Conservation (phyloP, 2,797 vertebrate genomes). For the Cercopithecus mitis region DNA sequence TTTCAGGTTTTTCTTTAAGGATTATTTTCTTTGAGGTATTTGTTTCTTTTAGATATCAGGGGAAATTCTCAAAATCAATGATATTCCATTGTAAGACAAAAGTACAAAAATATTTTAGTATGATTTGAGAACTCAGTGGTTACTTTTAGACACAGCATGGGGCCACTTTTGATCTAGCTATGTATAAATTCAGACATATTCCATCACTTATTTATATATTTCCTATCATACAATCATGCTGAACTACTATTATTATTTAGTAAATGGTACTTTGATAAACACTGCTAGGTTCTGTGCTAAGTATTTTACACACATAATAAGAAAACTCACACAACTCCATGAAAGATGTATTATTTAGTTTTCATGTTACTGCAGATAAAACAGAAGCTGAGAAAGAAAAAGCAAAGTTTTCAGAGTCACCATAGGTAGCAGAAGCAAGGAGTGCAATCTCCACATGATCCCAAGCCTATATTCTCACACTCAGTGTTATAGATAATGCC, state of each 20-base stretch:
- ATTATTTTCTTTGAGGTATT: conserved; percentile 60
- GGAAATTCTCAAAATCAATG: conserved; percentile 58
- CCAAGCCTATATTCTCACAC: not conserved
- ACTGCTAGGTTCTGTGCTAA: not conserved
- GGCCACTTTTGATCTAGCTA: not conserved
- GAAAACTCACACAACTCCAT: not conserved
- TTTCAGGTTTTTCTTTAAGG: conserved; percentile 41
- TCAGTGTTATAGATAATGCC: fast-evolving
- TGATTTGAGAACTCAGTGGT: not conserved
- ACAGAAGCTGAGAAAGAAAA: not conserved
- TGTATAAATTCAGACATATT: conserved; percentile 9
- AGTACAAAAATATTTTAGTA: conserved; percentile 12
- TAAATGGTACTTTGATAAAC: not conserved
- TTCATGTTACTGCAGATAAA: not conserved
- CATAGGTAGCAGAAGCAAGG: not conserved
- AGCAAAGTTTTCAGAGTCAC: not conserved
- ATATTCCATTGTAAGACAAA: conserved; percentile 47
- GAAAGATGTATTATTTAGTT: not conserved
- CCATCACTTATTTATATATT: not conserved
- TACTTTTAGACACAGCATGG: conserved; percentile 5
- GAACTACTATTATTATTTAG: not conserved
- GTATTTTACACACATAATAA: not conserved
- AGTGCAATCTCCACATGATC: not conserved
- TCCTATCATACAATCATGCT: not conserved
- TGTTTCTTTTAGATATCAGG: conserved; percentile 54